Conservation (phyloP, 2,797 vertebrate species). For the Pipistrellus nathusii region DNA sequence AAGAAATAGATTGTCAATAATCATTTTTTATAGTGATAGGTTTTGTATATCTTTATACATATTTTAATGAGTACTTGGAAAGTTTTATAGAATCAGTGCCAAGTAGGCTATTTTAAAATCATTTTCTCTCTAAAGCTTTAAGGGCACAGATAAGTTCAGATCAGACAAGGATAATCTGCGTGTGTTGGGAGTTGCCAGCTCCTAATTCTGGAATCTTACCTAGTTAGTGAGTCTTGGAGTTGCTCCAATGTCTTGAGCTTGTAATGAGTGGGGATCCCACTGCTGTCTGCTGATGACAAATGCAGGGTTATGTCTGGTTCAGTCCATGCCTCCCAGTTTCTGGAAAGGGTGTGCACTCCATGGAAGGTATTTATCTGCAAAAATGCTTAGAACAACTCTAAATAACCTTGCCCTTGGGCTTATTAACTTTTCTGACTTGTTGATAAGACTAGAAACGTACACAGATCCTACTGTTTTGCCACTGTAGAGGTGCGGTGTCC, state of each 20-base stretch:
- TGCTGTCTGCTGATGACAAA: not conserved
- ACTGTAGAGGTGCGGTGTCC: accelerated
- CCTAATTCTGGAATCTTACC: not conserved
- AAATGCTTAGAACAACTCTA: not conserved
- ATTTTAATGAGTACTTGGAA: not conserved
- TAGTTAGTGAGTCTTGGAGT: not conserved
- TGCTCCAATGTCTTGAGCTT: not conserved
- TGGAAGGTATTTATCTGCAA: not conserved
- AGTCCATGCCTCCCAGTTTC: not conserved
- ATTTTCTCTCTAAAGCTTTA: not conserved
- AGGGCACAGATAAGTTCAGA: too few species aligned
- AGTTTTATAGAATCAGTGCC: not conserved
- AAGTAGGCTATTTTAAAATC: not conserved
- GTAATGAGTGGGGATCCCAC: not conserved
- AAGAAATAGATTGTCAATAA: too few species aligned
- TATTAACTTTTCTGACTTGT: not conserved
- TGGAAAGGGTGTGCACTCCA: not conserved
- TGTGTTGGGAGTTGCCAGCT: not conserved
- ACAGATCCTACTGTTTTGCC: accelerated
- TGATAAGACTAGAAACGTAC: accelerated
- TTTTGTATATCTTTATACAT: not conserved
- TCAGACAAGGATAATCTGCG: not conserved
- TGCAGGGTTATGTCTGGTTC: constrained; percentile 55
- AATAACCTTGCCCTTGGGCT: not conserved
- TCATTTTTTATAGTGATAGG: not conserved